A percentile compares a stretch with the other conserved stretches of the same genome.
Evolutionary conservation across 1,140 invertebrate genomes (phyloP).

Genomic region (Nasonia giraulti): DNA sequence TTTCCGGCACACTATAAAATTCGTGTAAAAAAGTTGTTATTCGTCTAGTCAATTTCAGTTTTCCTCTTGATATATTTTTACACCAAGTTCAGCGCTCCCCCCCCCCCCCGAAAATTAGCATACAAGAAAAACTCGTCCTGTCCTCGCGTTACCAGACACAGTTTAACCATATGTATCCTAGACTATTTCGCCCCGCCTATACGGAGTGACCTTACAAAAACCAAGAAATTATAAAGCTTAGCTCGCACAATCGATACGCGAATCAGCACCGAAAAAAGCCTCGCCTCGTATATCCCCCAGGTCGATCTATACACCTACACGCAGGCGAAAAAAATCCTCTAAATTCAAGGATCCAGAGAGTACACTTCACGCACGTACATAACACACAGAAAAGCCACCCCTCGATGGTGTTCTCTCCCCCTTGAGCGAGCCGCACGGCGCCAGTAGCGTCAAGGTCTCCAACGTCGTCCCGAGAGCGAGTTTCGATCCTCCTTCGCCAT

Average conservation of each 20-base stretch:
- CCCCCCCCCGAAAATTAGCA: no score
- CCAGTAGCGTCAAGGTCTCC: slow-evolving; percentile 55
- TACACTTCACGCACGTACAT: not conserved
- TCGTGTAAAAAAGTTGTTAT: no score
- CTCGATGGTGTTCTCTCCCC: slow-evolving; percentile 13
- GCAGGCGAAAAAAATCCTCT: slow-evolving; percentile 15
- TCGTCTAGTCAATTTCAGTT: no score
- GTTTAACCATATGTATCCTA: no score
- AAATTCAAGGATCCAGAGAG: slow-evolving; percentile 23
- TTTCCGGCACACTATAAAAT: no score
- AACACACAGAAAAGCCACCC: slow-evolving; percentile 1
- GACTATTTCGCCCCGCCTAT: no score
- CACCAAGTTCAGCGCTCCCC: no score
- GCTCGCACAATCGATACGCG: not conserved
- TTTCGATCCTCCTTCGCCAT: slow-evolving; percentile 16
- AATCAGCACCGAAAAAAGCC: not conserved
- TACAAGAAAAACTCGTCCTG: no score
- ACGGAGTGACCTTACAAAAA: no score
- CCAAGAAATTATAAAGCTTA: no score
- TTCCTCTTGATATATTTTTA: no score
- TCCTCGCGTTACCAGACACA: no score
- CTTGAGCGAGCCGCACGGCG: not conserved
- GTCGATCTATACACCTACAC: not conserved
- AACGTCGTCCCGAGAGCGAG: not conserved
- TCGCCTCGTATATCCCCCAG: not conserved